Conservation (phyloP, 2,797 vertebrate species). For the Gallinago solitaria region DNA sequence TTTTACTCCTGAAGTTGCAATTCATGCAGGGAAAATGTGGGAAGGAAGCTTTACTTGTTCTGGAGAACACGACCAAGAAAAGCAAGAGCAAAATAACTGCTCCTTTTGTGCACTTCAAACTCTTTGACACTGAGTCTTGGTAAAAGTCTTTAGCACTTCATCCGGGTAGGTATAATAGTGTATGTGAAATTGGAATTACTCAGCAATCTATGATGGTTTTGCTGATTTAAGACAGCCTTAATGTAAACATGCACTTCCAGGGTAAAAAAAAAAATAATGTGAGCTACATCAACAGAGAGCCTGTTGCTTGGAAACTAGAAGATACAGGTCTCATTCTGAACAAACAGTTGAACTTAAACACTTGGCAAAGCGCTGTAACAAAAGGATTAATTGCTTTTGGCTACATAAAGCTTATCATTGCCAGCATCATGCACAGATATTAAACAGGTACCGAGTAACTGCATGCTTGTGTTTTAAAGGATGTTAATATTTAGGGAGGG, state of each 20-base stretch:
- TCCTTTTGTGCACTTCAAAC: not conserved
- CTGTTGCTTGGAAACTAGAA: not conserved
- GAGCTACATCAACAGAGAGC: not conserved
- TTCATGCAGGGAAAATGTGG: not conserved
- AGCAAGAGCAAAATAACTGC: not conserved
- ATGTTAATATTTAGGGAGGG: not conserved
- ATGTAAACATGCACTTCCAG: not conserved
- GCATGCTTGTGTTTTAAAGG: not conserved
- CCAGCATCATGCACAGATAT: not conserved
- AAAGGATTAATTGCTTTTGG: not conserved
- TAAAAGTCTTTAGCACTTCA: not conserved
- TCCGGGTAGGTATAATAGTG: not conserved
- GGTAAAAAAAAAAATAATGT: not conserved
- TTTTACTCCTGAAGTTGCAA: not conserved
- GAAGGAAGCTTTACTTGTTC: not conserved
- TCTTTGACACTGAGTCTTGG: not conserved
- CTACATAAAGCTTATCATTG: not conserved
- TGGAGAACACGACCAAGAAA: not conserved
- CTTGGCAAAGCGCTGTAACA: not conserved
- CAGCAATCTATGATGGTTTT: not conserved
- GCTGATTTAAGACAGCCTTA: not conserved
- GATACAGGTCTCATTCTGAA: not conserved
- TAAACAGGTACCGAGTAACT: not conserved
- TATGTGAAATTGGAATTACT: not conserved
- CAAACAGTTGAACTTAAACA: not conserved